These are phyloP conservation scores for Sitta europaea DNA, from an alignment of 2,113 vertebrate genomes.

Conservation along the genomic window DNA sequence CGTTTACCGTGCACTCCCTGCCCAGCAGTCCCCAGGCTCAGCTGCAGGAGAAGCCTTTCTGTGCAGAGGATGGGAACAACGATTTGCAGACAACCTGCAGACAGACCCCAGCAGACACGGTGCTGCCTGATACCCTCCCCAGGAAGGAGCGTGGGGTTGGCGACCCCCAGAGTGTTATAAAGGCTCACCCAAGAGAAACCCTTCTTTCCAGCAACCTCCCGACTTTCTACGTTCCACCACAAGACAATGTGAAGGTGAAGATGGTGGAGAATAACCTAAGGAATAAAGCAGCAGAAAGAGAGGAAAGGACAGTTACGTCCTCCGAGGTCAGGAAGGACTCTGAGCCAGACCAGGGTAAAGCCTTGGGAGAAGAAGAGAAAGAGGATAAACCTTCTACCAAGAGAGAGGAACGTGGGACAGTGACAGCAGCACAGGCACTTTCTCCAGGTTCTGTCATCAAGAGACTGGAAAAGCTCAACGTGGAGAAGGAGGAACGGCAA, in stretches of 20 bases:
- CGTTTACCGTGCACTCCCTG: neutral
- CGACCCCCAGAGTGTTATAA: conserved; percentile 25
- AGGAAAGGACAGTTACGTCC: neutral
- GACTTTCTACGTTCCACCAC: conserved; percentile 86
- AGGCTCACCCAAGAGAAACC: conserved; percentile 59
- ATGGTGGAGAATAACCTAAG: conserved; percentile 54
- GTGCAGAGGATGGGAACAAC: conserved; percentile 11
- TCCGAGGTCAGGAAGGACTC: neutral
- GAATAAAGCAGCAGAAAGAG: conserved; percentile 53
- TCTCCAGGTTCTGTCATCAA: conserved; percentile 76
- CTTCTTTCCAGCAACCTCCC: conserved; percentile 80
- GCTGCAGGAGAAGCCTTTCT: conserved; percentile 47
- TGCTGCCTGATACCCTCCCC: conserved; percentile 31
- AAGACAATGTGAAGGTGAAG: conserved; percentile 58
- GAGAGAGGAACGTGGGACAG: neutral
- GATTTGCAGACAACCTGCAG: neutral
- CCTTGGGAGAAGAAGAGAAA: neutral
- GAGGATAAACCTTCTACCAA: conserved; percentile 8
- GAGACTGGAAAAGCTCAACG: conserved; percentile 86
- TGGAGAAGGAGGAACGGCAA: conserved; percentile 87
- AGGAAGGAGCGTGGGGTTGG: neutral
- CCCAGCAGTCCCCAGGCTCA: conserved; percentile 45
- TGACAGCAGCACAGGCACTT: neutral
- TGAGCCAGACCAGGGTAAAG: neutral
- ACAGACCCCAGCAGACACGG: neutral